phyloP scores from a whole-genome alignment of 2,888 invertebrate species.

The Ochropleura leucogaster region DNA sequence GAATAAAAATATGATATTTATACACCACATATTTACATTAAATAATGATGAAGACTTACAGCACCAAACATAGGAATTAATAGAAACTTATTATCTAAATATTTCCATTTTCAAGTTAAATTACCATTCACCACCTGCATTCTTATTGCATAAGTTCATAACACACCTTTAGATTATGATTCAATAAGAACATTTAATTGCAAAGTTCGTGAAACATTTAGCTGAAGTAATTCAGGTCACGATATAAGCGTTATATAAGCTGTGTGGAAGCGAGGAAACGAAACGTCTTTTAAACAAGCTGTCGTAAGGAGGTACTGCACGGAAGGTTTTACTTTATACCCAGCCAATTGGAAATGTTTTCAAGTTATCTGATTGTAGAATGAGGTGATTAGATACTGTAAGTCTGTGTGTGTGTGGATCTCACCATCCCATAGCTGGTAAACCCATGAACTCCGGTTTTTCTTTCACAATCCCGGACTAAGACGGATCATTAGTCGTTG shows the following conservation, averaged over 20 bases:
- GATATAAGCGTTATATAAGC: conserved; percentile 49
- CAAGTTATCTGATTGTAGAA: background rate
- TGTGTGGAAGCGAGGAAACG: conserved; percentile 28
- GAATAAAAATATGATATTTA: too few relatives aligned
- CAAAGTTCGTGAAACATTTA: conserved; percentile 34
- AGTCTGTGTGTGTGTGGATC: too few relatives aligned
- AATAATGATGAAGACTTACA: background rate
- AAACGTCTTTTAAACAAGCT: conserved; percentile 50
- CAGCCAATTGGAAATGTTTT: background rate
- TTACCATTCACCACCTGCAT: background rate
- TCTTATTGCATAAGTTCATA: background rate
- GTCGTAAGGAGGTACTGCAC: conserved; percentile 37
- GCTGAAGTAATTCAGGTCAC: conserved; percentile 53
- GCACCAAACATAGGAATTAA: background rate
- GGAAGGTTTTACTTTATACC: conserved; percentile 13
- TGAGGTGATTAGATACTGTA: background rate
- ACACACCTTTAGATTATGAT: conserved; percentile 31
- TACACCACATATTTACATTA: too few relatives aligned
- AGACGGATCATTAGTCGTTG: too few relatives aligned
- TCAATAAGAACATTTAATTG: conserved; percentile 27
- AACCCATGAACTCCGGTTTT: too few relatives aligned
- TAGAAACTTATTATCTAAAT: background rate
- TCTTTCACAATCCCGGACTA: too few relatives aligned
- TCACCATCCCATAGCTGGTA: too few relatives aligned
- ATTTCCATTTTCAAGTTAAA: background rate